Evolutionary conservation across 2,888 invertebrate species (phyloP).

Genomic region (Eupeodes luniger): DNA sequence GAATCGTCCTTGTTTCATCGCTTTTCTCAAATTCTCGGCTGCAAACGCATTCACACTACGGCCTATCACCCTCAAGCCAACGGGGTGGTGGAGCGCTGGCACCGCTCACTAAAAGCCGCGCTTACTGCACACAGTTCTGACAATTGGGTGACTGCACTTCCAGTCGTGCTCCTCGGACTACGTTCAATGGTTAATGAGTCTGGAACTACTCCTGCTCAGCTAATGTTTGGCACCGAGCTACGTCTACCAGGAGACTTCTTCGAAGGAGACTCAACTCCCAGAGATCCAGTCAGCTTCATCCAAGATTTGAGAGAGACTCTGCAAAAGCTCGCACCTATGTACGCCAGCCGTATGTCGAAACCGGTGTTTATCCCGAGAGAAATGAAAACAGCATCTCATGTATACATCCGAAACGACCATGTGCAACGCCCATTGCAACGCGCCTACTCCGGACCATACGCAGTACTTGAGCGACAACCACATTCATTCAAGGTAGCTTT

Average conservation of each 20-base stretch:
- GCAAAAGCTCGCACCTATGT: too few relatives aligned
- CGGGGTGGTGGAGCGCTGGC: constrained; percentile 82
- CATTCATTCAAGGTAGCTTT: too few relatives aligned
- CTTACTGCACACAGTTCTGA: too few relatives aligned
- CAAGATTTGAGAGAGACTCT: too few relatives aligned
- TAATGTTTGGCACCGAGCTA: constrained; percentile 20
- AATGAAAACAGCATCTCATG: too few relatives aligned
- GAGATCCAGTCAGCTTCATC: constrained; percentile 9
- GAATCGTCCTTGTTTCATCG: constrained; percentile 78
- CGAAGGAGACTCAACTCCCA: background rate
- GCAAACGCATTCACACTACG: constrained; percentile 78
- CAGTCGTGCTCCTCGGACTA: too few relatives aligned
- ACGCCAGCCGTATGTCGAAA: too few relatives aligned
- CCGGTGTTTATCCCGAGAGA: too few relatives aligned
- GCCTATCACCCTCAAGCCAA: constrained; percentile 81
- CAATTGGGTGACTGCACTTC: too few relatives aligned
- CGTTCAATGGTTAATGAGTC: constrained; percentile 7
- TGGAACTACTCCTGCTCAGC: constrained; percentile 11
- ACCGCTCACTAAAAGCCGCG: constrained; percentile 82
- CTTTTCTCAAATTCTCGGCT: constrained; percentile 77
- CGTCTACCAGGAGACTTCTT: constrained; percentile 24
- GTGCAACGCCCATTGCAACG: too few relatives aligned
- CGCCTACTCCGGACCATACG: constrained; percentile 1
- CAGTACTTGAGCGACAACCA: too few relatives aligned
- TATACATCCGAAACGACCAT: too few relatives aligned